These are phyloP conservation scores for Mystacornis crossleyi DNA, from an alignment of 2,113 vertebrate species.

Conservation along the genomic window DNA sequence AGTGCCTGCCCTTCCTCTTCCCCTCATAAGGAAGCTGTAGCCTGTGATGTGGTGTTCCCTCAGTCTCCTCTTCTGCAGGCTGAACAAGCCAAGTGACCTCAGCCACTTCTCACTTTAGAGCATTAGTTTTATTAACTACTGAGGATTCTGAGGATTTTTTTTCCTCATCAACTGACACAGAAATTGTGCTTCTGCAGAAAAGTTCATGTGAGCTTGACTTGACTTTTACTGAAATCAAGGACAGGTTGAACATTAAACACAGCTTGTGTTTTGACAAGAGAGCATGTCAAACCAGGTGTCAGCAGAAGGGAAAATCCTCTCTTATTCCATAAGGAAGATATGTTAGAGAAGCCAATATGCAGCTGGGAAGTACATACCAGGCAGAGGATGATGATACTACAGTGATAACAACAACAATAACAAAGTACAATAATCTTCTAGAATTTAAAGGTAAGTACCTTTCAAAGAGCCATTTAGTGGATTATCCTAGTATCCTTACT, in stretches of 20 bases:
- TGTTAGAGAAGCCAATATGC: background rate
- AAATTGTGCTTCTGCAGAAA: background rate
- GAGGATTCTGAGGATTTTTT: background rate
- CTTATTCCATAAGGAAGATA: background rate
- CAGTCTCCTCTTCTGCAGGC: background rate
- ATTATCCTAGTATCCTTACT: conserved; percentile 1
- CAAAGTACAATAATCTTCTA: background rate
- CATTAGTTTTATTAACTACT: background rate
- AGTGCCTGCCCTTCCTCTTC: background rate
- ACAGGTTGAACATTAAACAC: background rate
- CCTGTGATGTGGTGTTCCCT: background rate
- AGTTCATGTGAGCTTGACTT: background rate
- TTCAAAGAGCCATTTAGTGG: background rate
- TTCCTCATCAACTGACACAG: background rate
- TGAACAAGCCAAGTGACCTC: background rate
- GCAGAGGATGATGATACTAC: background rate
- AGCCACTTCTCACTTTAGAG: background rate
- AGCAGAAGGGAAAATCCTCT: background rate
- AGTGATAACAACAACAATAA: background rate
- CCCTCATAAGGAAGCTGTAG: background rate
- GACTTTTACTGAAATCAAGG: background rate
- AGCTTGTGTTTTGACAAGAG: background rate
- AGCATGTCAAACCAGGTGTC: background rate
- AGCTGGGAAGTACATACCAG: background rate
- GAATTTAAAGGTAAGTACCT: background rate